Evolutionary conservation across 1,140 invertebrate species (phyloP).

Genomic region (Melanaphis sacchari): DNA sequence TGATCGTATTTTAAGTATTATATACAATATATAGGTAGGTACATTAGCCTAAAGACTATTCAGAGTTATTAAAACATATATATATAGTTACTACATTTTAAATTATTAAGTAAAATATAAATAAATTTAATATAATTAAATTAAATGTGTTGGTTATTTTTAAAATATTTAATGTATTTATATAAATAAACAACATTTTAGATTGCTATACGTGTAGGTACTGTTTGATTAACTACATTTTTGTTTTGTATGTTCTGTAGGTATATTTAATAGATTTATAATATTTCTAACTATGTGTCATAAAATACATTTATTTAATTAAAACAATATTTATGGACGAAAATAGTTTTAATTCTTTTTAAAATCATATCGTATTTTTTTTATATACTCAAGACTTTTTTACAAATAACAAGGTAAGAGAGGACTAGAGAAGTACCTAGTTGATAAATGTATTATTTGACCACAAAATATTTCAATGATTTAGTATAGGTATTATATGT

Average conservation of each 20-base stretch:
- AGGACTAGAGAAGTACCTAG: no score
- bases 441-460: slow-evolving; percentile 31
- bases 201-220: no score
- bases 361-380: background rate
- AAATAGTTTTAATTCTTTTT: background rate
- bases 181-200: background rate
- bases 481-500: slow-evolving; percentile 21
- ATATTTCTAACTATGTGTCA: background rate
- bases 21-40: background rate
- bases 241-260: no score
- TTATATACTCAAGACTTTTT: background rate
- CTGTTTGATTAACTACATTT: no score
- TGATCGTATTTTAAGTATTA: no score
- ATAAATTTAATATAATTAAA: background rate
- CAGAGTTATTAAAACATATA: background rate
- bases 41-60: background rate
- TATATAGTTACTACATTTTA: background rate
- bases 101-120: background rate
- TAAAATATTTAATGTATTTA: background rate
- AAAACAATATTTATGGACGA: background rate
- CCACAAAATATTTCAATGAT: slow-evolving; percentile 5
- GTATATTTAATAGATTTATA: no score
- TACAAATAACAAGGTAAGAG: background rate
- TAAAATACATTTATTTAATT: background rate
- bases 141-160: background rate